A percentile compares a stretch with the other conserved stretches of the same genome.
Conservation (phyloP, 2,113 vertebrate species). For the Telmatochromis sp. region DNA sequence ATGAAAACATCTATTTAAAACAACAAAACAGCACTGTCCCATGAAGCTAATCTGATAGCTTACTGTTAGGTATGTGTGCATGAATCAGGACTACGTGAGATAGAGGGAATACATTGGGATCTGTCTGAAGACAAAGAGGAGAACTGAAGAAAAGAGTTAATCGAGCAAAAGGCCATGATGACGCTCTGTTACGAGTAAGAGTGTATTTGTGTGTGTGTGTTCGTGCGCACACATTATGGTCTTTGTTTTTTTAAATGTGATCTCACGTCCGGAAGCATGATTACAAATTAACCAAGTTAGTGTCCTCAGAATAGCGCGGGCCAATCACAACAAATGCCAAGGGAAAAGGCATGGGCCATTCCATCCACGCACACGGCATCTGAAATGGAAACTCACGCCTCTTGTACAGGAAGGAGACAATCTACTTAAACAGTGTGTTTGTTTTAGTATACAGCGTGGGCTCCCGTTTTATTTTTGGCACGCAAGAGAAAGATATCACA, state of each 20-base stretch:
- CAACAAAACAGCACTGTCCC: background rate
- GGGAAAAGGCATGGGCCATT: background rate
- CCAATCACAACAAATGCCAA: background rate
- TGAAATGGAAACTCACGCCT: constrained; percentile 36
- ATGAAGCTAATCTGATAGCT: background rate
- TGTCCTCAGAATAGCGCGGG: background rate
- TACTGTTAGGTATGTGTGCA: background rate
- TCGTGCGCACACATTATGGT: rapidly evolving
- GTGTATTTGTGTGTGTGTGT: background rate
- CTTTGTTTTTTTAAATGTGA: background rate
- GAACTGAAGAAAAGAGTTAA: background rate
- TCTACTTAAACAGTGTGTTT: constrained; percentile 29
- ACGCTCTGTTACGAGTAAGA: background rate
- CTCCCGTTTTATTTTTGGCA: constrained; percentile 41
- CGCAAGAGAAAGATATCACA: background rate
- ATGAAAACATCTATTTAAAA: background rate
- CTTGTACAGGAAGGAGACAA: constrained; percentile 17
- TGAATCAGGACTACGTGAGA: background rate
- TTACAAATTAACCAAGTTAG: constrained; percentile 47
- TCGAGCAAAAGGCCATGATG: background rate
- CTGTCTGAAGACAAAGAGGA: background rate
- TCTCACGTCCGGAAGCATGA: background rate
- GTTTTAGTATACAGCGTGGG: constrained; percentile 39
- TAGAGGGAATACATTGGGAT: background rate
- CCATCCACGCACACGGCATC: background rate